phyloP scores from a whole-genome alignment of 2,797 vertebrate genomes.

The Falco biarmicus region DNA sequence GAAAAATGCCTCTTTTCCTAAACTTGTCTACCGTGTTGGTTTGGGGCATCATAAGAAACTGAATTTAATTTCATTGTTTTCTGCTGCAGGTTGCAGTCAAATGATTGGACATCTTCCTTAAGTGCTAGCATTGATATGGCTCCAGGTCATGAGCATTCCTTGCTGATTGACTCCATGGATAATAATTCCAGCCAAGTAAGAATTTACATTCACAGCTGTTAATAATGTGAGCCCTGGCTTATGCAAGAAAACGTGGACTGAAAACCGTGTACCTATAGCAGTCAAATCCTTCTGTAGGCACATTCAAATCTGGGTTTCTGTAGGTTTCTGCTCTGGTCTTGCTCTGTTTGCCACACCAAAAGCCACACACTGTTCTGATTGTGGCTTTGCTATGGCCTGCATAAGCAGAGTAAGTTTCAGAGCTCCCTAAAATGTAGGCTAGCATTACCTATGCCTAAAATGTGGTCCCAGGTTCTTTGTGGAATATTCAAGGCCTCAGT shows the following conservation, averaged over 20 bases:
- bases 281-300: background rate
- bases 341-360: background rate
- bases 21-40: background rate
- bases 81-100: conserved; percentile 76
- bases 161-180: conserved; percentile 85
- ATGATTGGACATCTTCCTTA: conserved; percentile 76
- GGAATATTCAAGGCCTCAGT: background rate
- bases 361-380: background rate
- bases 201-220: background rate
- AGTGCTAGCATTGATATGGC: conserved; percentile 70
- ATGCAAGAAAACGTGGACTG: background rate
- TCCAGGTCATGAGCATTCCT: conserved; percentile 80
- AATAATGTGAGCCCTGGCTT: background rate
- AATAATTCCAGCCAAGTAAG: conserved; percentile 84
- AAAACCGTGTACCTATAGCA: background rate
- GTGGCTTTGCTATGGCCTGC: background rate
- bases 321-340: background rate
- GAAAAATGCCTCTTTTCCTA: background rate
- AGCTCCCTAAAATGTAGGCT: background rate
- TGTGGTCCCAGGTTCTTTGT: background rate
- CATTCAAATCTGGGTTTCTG: background rate
- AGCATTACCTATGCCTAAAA: background rate
- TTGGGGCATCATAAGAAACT: background rate
- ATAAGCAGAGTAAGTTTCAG: background rate
- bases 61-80: background rate